Conservation (phyloP, 2,888 invertebrate species). For the Asteroscopus sphinx region DNA sequence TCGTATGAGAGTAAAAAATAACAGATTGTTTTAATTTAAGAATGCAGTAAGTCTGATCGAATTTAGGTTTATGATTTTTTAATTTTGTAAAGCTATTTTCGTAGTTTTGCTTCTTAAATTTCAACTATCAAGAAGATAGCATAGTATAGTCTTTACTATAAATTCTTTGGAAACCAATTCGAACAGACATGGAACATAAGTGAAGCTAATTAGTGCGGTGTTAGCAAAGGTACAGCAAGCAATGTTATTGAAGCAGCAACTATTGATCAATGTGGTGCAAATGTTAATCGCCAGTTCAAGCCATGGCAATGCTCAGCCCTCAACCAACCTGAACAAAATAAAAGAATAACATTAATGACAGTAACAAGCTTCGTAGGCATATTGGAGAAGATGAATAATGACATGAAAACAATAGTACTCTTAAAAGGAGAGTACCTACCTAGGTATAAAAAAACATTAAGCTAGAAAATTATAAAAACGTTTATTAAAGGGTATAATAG, state of each 20-base stretch:
- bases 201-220: slow-evolving; percentile 4
- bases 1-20: slow-evolving; percentile 3
- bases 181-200: slow-evolving; percentile 1
- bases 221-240: slow-evolving; percentile 21
- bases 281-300: slow-evolving; percentile 35
- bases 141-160: background rate
- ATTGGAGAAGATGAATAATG: background rate
- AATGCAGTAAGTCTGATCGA: slow-evolving; percentile 3
- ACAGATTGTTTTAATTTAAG: slow-evolving; percentile 1
- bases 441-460: too few species aligned
- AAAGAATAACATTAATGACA: slow-evolving; percentile 25
- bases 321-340: slow-evolving; percentile 55
- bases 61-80: slow-evolving; percentile 1
- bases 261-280: slow-evolving; percentile 16
- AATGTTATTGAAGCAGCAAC: slow-evolving; percentile 20
- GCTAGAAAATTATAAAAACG: background rate
- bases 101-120: background rate
- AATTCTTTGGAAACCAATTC: slow-evolving; percentile 12
- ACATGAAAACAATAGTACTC: background rate
- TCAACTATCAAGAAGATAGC: background rate
- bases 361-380: too few species aligned
- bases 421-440: background rate
- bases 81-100: background rate
- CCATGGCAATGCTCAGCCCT: slow-evolving; percentile 40
- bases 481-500: too few species aligned